phyloP scores from a whole-genome alignment of 1,140 invertebrate species.

The Harpegnathos saltator region DNA sequence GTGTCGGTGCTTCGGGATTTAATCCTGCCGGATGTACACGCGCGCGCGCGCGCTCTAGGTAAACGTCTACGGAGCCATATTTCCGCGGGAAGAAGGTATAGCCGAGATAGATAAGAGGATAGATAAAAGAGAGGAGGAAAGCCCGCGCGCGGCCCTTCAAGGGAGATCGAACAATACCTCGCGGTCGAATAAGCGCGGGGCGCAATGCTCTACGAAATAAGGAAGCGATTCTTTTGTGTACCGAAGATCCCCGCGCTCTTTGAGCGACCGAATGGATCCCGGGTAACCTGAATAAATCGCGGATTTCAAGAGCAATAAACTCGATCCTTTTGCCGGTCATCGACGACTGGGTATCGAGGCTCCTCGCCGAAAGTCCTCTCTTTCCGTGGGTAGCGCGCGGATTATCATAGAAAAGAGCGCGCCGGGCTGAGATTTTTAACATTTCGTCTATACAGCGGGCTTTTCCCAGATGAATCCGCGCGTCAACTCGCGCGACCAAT shows the following conservation, averaged over 20 bases:
- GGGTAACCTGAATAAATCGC: conserved; percentile 72
- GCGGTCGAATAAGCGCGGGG: conserved; percentile 68
- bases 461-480: conserved; percentile 48
- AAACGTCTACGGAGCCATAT: conserved; percentile 51
- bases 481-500: too few relatives aligned
- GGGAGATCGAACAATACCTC: conserved; percentile 66
- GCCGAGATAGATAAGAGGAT: too few relatives aligned
- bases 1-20: conserved; percentile 28
- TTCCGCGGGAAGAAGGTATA: conserved; percentile 33
- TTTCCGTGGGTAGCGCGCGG: conserved; percentile 42
- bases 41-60: conserved; percentile 22
- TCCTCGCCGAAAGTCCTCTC: conserved; percentile 61
- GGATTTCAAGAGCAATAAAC: conserved; percentile 67
- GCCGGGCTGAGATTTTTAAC: conserved; percentile 13
- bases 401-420: conserved; percentile 67
- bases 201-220: conserved; percentile 65
- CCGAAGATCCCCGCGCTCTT: conserved; percentile 57
- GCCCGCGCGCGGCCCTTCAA: neutral
- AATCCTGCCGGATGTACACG: conserved; percentile 39
- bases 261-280: conserved; percentile 61
- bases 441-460: conserved; percentile 27
- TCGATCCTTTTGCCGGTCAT: conserved; percentile 51
- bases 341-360: conserved; percentile 57
- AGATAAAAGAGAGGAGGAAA: too few relatives aligned
- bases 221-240: conserved; percentile 73